Evolutionary conservation across 2,888 invertebrate genomes (phyloP), one percentile per base, ranked within the genome.

Genomic region (Leptura quadrifasciata): DNA sequence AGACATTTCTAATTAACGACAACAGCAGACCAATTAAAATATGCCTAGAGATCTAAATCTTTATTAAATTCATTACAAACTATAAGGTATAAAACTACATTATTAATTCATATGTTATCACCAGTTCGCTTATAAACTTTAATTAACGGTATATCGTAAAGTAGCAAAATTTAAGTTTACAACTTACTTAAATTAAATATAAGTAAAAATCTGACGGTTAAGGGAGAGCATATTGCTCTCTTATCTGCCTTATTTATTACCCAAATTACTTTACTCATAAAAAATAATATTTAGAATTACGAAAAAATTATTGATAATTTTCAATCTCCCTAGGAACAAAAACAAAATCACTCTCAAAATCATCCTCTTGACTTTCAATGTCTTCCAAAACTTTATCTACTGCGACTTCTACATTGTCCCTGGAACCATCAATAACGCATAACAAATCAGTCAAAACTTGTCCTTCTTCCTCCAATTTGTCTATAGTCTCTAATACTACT

Each of bases 301-400:
- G 39, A 47, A 47, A 47, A 15, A 47, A 2, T 4, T 47, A 47
- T 35, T 35, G 9, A 47, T 15, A 67, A 27, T 24, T 54, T 24
- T 69, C 69, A 27, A 35, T 20, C 12, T 77, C 75, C 10, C 68
- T 73, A 68, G 81, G 76, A n/a, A 83, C 79, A 70, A 83, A 74
- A 20, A 78, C 83, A 76, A 81, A 83, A 72, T 81, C 82, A 72
- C 79, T 70, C n/a, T 80, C 76, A 39, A 80, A 81, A 58, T 79
- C 72, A 35, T 81, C 78, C 24, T 81, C 77, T 17, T 81, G 76
- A 65, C 76, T 71, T 58, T 79, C 65, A 35, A 83, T 80, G 21
- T 83, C 82, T 47, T 76, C 27, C 55, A 82, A 70, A 15, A 79
- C 77, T 60, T 76, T 76, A 10, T 78, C 65, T 35, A 80, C 76